Conservation (phyloP, 2,113 vertebrate species). For the Ramphastos sulfuratus region DNA sequence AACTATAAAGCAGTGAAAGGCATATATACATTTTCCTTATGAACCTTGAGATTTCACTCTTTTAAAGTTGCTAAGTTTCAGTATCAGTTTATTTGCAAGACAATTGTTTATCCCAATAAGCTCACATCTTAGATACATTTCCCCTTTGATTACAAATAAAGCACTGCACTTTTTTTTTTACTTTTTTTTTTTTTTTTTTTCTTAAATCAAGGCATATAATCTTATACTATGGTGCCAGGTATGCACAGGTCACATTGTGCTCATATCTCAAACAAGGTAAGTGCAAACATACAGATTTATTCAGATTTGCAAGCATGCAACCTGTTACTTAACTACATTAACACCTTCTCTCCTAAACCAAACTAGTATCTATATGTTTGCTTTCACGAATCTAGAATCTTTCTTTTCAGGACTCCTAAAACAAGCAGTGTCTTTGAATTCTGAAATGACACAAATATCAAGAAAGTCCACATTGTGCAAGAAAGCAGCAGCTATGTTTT, state of each 20-base stretch:
- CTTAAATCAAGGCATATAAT: conserved; percentile 76
- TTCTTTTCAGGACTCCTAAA: conserved; percentile 71
- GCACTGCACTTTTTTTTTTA: conserved; percentile 65
- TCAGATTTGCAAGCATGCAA: conserved; percentile 83
- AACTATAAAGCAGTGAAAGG: conserved; percentile 87
- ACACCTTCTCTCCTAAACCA: conserved; percentile 73
- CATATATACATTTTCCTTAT: conserved; percentile 88
- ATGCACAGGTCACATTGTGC: conserved; percentile 67
- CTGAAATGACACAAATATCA: conserved; percentile 81
- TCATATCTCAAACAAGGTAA: conserved; percentile 69
- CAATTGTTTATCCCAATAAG: conserved; percentile 72
- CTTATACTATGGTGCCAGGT: conserved; percentile 69
- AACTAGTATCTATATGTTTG: conserved; percentile 69
- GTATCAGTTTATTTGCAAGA: conserved; percentile 71
- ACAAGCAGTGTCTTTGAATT: conserved; percentile 77
- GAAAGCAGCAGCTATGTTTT: conserved; percentile 90
- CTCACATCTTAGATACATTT: conserved; percentile 74
- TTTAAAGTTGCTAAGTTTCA: conserved; percentile 73
- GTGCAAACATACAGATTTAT: conserved; percentile 69
- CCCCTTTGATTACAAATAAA: conserved; percentile 76
- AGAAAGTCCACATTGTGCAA: conserved; percentile 87
- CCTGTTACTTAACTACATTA: conserved; percentile 72
- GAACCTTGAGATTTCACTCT: conserved; percentile 74
- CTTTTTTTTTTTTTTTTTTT: conserved; percentile 13
- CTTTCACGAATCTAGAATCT: conserved; percentile 67